Evolutionary conservation across 2,797 vertebrate genomes (phyloP), one percentile per base, ranked within the genome.

Genomic region (Pogonophryne albipinna): DNA sequence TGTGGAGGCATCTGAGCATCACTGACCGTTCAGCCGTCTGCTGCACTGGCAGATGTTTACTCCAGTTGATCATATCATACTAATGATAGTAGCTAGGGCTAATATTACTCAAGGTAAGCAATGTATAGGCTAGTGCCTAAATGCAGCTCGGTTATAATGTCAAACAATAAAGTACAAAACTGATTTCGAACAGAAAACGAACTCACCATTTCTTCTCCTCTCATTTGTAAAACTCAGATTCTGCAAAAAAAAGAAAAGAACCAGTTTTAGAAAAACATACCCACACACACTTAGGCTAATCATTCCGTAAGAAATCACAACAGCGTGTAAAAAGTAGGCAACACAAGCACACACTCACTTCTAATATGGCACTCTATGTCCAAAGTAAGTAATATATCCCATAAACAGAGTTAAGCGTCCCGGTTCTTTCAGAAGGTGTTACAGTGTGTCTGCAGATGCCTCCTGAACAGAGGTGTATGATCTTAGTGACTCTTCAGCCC

Each of bases 201-300:
- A 87, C 91, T 93, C 82, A 95, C 94, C 93, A 95, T 94, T 27
- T 85, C 74, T 42, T 78, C 76, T 73, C 68, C 53, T 88, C 73
- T 90, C 82, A 80, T 86, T 45, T 69, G 87, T 34, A 58, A 65
- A 66, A 14, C 6, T 66, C 61, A 55, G 42, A 45, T 66, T 72
- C 92, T 93, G 74, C 61, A 78, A 74, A 20, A 61, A 17, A 61
- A 58, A 73, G 2, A 2, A 55, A 12, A 10, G 10, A 41, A 0
- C n/a, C 3, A 12, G 56, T 83, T 82, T 31, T 27, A 27, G 27
- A 59, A 45, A n/a, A 61, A 56, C 11, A 31, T 20, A 52, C 7
- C 20, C n/a, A 27, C 51, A 46, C 20, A 51, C 1, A 20, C 46
- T 49, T 1, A 9, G 34, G 34, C 34, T 38, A 4, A 49, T 8